Conservation (phyloP, 2,113 vertebrate species). For the Callithrix jacchus region DNA sequence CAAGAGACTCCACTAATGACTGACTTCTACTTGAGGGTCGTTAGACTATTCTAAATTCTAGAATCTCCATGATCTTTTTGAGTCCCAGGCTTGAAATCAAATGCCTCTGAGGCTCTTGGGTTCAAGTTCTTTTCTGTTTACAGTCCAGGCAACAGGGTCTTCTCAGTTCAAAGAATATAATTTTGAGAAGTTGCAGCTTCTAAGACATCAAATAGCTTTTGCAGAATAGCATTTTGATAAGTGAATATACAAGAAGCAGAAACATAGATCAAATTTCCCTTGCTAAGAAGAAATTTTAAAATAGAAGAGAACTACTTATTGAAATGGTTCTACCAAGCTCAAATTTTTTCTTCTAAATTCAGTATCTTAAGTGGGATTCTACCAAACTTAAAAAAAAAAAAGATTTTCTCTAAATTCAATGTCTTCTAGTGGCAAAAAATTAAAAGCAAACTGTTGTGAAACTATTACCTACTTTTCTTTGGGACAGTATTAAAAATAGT, state of each 20-base stretch:
- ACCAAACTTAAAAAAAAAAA: neutral
- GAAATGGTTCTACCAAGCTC: neutral
- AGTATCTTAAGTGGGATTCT: neutral
- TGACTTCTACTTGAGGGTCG: neutral
- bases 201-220: conserved; percentile 4
- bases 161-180: conserved; percentile 4
- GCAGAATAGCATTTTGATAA: neutral
- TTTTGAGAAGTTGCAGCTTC: neutral
- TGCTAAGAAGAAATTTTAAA: neutral
- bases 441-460: neutral
- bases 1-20: neutral
- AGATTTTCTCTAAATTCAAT: neutral
- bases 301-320: neutral
- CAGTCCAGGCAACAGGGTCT: neutral
- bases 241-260: neutral
- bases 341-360: neutral
- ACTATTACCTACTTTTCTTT: neutral
- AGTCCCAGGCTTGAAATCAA: neutral
- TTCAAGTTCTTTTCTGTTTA: neutral
- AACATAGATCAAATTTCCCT: neutral
- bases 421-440: neutral
- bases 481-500: neutral
- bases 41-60: neutral
- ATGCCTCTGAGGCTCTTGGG: fast-evolving
- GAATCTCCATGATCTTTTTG: neutral